These are phyloP conservation scores for Cancer borealis DNA, from an alignment of 2,888 invertebrate species.

Conservation along the genomic window DNA sequence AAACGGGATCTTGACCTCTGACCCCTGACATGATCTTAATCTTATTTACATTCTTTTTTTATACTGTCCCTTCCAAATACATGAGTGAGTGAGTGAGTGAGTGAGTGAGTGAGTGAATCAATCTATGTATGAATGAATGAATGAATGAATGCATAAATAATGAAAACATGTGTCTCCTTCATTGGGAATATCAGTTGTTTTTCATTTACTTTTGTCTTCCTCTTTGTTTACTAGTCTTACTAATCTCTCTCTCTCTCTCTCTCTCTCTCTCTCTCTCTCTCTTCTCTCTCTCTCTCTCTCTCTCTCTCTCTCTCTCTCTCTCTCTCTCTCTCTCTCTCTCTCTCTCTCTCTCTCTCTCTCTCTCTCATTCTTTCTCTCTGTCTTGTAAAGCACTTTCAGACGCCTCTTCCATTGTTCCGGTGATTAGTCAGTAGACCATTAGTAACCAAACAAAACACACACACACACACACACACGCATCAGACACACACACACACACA, in stretches of 20 bases:
- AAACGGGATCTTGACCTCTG: background rate
- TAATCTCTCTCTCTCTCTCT: background rate
- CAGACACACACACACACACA: slow-evolving; percentile 51
- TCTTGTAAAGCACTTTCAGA: background rate
- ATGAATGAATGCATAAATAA: background rate
- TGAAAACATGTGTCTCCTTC: background rate
- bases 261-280: background rate
- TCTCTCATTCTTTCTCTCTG: background rate
- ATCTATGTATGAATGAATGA: background rate
- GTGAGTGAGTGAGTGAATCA: background rate
- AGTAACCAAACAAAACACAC: too few species aligned
- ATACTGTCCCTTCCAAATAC: background rate
- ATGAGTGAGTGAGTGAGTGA: background rate
- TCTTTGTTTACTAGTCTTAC: background rate
- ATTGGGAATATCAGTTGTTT: background rate
- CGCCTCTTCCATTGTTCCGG: background rate
- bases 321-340: too few species aligned
- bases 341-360: background rate
- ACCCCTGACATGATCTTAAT: background rate
- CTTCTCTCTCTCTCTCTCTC: background rate
- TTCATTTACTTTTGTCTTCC: background rate
- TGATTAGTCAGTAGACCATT: background rate
- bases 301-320: background rate
- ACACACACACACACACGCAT: background rate
- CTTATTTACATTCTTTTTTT: slow-evolving; percentile 20